These are phyloP conservation scores for Mythimna ferrago DNA, from an alignment of 2,888 invertebrate genomes.

Conservation along the genomic window DNA sequence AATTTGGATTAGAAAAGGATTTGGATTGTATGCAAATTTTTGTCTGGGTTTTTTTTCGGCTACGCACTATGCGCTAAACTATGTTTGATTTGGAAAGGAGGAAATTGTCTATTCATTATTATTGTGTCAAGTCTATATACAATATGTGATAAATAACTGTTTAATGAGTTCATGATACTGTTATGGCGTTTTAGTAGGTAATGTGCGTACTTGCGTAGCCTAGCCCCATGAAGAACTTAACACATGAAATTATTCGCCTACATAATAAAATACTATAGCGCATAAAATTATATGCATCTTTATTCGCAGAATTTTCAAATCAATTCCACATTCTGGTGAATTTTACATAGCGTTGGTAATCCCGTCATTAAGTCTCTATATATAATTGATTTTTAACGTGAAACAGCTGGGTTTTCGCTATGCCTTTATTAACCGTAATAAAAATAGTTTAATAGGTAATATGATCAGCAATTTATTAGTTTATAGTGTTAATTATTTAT, in stretches of 20 bases:
- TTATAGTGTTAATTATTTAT: neutral
- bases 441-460: neutral
- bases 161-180: neutral
- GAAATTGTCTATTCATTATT: slow-evolving; percentile 9
- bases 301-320: neutral
- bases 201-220: neutral
- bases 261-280: neutral
- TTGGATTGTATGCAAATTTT: slow-evolving; percentile 15
- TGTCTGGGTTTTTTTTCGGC: neutral
- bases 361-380: neutral
- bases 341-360: neutral
- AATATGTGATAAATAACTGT: neutral
- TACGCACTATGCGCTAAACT: slow-evolving; percentile 1
- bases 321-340: neutral
- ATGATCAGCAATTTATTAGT: neutral
- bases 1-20: slow-evolving; percentile 14
- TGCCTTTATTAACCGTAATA: neutral
- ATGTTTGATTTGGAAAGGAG: slow-evolving; percentile 2
- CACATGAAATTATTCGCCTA: neutral
- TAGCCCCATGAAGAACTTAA: neutral
- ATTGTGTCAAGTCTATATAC: slow-evolving; percentile 18
- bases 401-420: neutral
- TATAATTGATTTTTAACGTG: neutral
- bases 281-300: neutral
- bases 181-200: neutral